Evolutionary conservation across 1,140 invertebrate genomes (phyloP).

Genomic region (Artemia franciscana): DNA sequence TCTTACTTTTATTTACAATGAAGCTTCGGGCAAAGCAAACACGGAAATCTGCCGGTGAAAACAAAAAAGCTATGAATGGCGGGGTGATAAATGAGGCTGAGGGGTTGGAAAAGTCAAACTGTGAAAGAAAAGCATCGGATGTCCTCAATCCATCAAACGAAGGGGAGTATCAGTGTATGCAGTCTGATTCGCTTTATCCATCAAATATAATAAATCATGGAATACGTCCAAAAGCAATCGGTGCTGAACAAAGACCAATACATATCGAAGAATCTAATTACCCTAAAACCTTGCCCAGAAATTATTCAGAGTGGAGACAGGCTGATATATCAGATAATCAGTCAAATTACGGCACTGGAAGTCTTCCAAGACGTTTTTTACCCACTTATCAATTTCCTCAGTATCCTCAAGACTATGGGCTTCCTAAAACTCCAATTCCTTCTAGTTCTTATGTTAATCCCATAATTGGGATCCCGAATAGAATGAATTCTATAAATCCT

Average conservation of each 20-base stretch:
- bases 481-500: neutral
- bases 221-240: neutral
- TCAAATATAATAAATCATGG: constrained; percentile 6
- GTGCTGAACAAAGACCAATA: neutral
- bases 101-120: constrained; percentile 1
- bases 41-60: neutral
- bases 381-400: constrained; percentile 2
- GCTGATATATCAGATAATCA: neutral
- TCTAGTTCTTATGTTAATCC: constrained; percentile 5
- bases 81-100: constrained; percentile 5
- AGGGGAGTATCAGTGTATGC: constrained; percentile 6
- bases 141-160: constrained; percentile 1
- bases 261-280: neutral
- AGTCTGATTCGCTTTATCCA: constrained; percentile 8
- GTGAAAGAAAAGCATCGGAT: constrained; percentile 1
- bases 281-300: neutral
- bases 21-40: constrained; percentile 26
- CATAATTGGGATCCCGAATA: neutral
- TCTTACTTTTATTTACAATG: constrained; percentile 43
- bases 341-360: constrained; percentile 1
- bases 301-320: neutral
- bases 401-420: constrained; percentile 8
- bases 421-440: constrained; percentile 5
- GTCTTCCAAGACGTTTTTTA: neutral
- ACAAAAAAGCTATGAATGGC: neutral